These are phyloP conservation scores for Megamerina dolium DNA, from an alignment of 2,888 invertebrate genomes.

Conservation along the genomic window DNA sequence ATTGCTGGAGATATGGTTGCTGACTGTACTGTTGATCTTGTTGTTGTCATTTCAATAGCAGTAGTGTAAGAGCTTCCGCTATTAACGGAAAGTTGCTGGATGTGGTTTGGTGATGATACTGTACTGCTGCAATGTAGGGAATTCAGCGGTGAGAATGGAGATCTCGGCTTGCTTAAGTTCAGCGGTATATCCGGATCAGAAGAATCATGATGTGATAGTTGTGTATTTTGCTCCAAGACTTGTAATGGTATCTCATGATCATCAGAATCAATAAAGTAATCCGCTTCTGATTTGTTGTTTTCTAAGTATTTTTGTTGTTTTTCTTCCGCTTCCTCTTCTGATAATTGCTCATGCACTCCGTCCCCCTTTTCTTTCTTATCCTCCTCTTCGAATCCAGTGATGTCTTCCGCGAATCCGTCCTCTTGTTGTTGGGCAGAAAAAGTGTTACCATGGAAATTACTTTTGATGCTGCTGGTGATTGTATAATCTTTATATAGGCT, in stretches of 20 bases:
- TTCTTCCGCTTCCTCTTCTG: too few species aligned
- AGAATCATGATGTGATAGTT: too few species aligned
- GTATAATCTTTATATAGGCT: too few species aligned
- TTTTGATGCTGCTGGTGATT: slow-evolving; percentile 8
- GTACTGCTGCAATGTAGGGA: too few species aligned
- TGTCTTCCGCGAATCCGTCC: slow-evolving; percentile 10
- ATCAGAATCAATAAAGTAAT: background rate
- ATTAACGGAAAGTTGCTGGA: too few species aligned
- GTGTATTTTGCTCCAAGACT: slow-evolving; percentile 17
- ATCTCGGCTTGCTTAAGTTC: slow-evolving; percentile 83
- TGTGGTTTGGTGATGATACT: too few species aligned
- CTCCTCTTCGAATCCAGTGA: slow-evolving; percentile 13
- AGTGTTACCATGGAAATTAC: slow-evolving; percentile 6
- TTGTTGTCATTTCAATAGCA: slow-evolving; percentile 14
- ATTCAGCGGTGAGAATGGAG: slow-evolving; percentile 54
- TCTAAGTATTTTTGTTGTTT: too few species aligned
- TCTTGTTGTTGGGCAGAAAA: slow-evolving; percentile 10
- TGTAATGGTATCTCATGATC: too few species aligned
- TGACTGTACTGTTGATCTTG: slow-evolving; percentile 17
- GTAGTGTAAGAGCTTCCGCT: too few species aligned
- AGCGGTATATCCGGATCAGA: slow-evolving; percentile 76
- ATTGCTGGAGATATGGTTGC: too few species aligned
- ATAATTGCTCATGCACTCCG: too few species aligned
- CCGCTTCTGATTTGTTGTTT: slow-evolving; percentile 25
- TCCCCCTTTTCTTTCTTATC: slow-evolving; percentile 10